Evolutionary conservation across 1,140 invertebrate species (phyloP).

Genomic region (Aphis gossypii): DNA sequence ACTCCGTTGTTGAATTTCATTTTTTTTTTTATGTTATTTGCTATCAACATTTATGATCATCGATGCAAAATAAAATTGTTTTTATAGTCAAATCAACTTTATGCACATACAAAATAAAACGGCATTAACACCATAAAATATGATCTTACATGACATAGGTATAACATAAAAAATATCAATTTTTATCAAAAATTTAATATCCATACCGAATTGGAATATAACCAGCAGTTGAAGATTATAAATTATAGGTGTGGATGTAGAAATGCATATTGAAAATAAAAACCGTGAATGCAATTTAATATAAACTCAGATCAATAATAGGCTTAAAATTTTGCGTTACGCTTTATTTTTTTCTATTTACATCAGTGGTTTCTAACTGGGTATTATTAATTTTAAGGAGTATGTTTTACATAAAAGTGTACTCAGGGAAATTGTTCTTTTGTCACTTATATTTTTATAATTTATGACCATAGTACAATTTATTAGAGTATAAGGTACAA

Average conservation of each 20-base stretch:
- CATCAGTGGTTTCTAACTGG: not conserved
- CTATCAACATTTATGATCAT: not conserved
- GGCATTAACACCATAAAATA: not conserved
- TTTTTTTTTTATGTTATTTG: not conserved
- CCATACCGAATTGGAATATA: not conserved
- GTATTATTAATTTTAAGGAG: not conserved
- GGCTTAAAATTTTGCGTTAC: not conserved
- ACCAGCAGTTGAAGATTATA: not conserved
- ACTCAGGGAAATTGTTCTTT: not conserved
- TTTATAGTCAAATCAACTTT: not conserved
- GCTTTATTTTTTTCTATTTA: not conserved
- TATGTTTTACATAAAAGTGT: not conserved
- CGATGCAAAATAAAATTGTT: not conserved
- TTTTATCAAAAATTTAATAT: not conserved
- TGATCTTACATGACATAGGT: not conserved
- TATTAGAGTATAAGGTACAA: too few relatives aligned
- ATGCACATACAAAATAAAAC: not conserved
- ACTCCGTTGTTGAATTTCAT: not conserved
- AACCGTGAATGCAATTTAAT: not conserved
- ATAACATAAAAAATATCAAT: not conserved
- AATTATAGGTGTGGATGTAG: not conserved
- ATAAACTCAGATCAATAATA: not conserved
- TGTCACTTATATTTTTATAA: not conserved
- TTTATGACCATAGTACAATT: too few relatives aligned
- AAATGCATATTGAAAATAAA: not conserved